These are phyloP conservation scores for Oeneis ivallda DNA, from an alignment of 2,888 invertebrate genomes.

Conservation along the genomic window DNA sequence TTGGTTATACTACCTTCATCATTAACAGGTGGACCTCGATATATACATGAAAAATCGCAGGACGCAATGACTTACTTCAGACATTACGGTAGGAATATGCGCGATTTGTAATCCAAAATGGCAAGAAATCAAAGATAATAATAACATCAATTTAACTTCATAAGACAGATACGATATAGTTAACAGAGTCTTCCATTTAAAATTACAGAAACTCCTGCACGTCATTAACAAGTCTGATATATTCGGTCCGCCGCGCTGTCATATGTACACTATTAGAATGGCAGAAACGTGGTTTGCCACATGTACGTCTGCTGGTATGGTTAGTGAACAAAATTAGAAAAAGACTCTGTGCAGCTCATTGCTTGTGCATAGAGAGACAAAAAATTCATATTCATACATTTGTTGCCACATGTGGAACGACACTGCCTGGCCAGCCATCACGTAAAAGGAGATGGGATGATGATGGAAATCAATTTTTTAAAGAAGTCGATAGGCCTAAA, in stretches of 20 bases:
- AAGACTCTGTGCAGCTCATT: no score
- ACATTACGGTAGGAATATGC: slow-evolving; percentile 34
- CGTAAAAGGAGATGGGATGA: no score
- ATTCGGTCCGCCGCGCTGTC: slow-evolving; percentile 35
- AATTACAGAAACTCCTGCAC: slow-evolving; percentile 36
- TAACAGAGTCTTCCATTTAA: slow-evolving; percentile 39
- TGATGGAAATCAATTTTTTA: no score
- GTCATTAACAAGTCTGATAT: slow-evolving; percentile 37
- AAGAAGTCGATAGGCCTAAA: no score
- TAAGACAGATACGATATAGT: slow-evolving; percentile 40
- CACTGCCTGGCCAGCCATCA: no score
- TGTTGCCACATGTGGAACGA: no score
- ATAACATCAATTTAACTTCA: slow-evolving; percentile 34
- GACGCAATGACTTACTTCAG: slow-evolving; percentile 38
- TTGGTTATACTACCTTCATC: slow-evolving; percentile 39
- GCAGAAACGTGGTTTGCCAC: slow-evolving; percentile 42
- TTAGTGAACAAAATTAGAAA: slow-evolving; percentile 40
- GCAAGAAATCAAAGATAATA: slow-evolving; percentile 37
- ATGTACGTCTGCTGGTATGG: slow-evolving; percentile 40
- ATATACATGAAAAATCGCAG: slow-evolving; percentile 37
- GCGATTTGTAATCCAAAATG: slow-evolving; percentile 33
- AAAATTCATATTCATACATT: no score
- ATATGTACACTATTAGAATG: slow-evolving; percentile 40
- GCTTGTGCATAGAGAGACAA: no score
- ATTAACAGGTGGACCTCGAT: slow-evolving; percentile 38